Percentiles rank a stretch among this genome's conserved stretches.
Conservation (phyloP, 2,888 invertebrate species). For the Drosophila fulvimacula region DNA sequence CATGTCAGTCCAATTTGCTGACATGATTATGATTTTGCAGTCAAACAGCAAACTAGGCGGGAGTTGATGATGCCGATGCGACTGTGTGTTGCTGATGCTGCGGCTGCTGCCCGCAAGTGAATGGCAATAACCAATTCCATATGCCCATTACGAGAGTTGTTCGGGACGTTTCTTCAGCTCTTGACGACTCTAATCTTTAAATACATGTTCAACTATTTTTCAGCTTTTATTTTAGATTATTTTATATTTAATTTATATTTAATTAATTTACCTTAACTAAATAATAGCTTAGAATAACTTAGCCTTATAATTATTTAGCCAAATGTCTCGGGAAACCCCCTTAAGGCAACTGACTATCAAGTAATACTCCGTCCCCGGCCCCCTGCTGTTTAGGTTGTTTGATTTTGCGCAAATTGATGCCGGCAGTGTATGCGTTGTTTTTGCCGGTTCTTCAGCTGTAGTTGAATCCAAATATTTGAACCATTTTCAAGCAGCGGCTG, state of each 20-base stretch:
- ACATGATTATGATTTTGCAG: constrained; percentile 78
- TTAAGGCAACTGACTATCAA: constrained; percentile 7
- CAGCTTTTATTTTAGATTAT: too few species aligned
- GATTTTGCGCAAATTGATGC: constrained; percentile 52
- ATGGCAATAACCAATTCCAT: constrained; percentile 49
- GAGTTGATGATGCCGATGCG: constrained; percentile 50
- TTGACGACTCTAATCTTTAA: neutral
- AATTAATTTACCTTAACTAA: too few species aligned
- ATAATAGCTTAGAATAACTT: neutral
- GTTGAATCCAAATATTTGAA: constrained; percentile 40
- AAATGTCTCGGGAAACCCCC: constrained; percentile 16
- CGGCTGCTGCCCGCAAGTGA: constrained; percentile 51
- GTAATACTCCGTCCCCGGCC: constrained; percentile 31
- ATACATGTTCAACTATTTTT: neutral
- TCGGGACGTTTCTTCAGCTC: constrained; percentile 22
- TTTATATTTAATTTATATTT: too few species aligned
- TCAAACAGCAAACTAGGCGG: constrained; percentile 55
- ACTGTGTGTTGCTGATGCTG: constrained; percentile 29
- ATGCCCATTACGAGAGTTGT: constrained; percentile 43
- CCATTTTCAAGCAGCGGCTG: constrained; percentile 29
- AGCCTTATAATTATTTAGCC: neutral
- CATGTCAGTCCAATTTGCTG: constrained; percentile 80
- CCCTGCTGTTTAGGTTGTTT: constrained; percentile 59
- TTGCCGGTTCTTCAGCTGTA: constrained; percentile 6
- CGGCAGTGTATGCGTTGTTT: constrained; percentile 17